Base-by-base conservation (phyloP, 2,888 invertebrate genomes). In the Reticulitermes lucifugus region DNA sequence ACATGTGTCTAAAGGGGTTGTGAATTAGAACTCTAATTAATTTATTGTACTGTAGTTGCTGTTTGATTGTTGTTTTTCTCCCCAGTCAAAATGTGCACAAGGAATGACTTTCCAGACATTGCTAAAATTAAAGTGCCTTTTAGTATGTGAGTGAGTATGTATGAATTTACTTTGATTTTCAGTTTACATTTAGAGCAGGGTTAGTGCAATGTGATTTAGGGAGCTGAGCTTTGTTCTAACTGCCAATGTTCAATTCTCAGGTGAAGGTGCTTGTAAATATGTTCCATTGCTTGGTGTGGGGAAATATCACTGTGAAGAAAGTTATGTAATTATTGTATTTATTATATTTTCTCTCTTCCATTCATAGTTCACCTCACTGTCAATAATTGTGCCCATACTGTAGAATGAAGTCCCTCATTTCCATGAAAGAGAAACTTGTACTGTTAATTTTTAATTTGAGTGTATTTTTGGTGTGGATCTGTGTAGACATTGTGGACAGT, bases 231-330 rank as follows among this genome's bases (percentile, higher is more conserved):
- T 77, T 46, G 46, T 77, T 77, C 77, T 77, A 77, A 81, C 70
- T 81, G 81, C 70, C 81, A 70, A 81, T 81, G 65, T 81, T 81
- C 65, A 81, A 81, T 81, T 81, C 81, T 81, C 81, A 81, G 81
- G 81, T 81, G 65, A 81, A 65, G 81, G 81, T 81, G 81, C 81
- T 81, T 81, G 81, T 81, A 81, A 43, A 81, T 81, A 81, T 81
- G 65, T 81, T 81, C 25, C 65, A 65, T 81, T 70, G 65, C 65
- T 81, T 60, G 22, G 77, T 77, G 77, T 77, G 77, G 77, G 77
- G 77, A 77, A 77, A 77, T 77, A 43, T 65, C 65, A 65, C n/a
- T 77, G 46, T 77, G n/a, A 77, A 65, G n/a, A n/a, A 65, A 12
- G 25, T 65, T 65, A 9, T 25, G 25, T 73, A 41, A 41, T 43